phyloP scores from a whole-genome alignment of 2,113 vertebrate species.

The Psilopsiagon aymara region DNA sequence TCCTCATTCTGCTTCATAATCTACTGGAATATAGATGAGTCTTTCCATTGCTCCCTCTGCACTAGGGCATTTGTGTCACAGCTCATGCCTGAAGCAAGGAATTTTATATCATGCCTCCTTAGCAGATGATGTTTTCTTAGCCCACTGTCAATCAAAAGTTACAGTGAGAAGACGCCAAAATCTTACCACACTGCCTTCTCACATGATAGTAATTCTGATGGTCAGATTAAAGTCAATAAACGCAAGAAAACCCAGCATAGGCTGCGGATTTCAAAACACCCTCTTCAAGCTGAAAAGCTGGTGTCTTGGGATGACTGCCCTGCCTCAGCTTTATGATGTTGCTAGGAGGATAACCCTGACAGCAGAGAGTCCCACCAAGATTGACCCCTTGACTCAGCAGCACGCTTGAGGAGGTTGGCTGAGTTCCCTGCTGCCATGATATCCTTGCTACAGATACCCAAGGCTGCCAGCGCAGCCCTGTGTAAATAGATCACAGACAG shows the following conservation, averaged over 20 bases:
- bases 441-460: background rate
- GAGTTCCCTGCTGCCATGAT: background rate
- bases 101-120: background rate
- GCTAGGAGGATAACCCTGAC: background rate
- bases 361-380: background rate
- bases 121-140: background rate
- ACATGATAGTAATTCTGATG: background rate
- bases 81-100: background rate
- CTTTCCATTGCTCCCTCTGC: background rate
- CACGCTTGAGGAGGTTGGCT: background rate
- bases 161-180: background rate
- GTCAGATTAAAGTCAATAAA: background rate
- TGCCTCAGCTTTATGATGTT: background rate
- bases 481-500: fast-evolving
- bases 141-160: background rate
- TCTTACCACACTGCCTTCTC: background rate
- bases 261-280: background rate
- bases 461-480: fast-evolving
- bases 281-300: background rate
- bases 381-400: background rate
- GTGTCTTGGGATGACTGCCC: background rate
- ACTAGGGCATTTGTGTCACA: background rate
- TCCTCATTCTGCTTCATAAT: background rate
- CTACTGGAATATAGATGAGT: background rate
- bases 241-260: background rate